Evolutionary conservation across 2,113 vertebrate genomes (phyloP), one percentile per base, ranked within the genome.

Genomic region (Centrocercus urophasianus): DNA sequence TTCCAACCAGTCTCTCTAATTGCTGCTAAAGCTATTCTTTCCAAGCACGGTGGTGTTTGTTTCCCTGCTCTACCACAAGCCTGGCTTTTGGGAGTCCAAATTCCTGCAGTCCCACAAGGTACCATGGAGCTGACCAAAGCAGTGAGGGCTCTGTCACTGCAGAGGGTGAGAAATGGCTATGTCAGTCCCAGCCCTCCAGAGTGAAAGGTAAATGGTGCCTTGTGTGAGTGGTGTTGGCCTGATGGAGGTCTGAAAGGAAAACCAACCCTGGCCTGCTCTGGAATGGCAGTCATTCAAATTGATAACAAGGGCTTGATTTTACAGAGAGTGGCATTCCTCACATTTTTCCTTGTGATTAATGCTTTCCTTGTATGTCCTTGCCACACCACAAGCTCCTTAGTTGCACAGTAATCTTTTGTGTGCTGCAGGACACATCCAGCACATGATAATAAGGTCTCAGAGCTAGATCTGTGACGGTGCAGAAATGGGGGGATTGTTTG

Each of bases 281-380:
- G 80, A 80, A 59, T 34, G 57, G 34, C 10, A 40, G 48, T 27
- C 86, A 64, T 60, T 87, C 79, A 91, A 40, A 60, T 77, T 59
- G 78, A 27, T 47, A 93, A 93, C 93, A 94, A 95, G 83, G 66
- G 60, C 52, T 74, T 61, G 89, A 63, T 92, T 93, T 91, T 90
- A 75, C 34, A 66, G 91, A 83, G 90, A 71, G 78, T 83, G 83
- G 83, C 92, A 96, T 95, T 93, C 94, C 90, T 80, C 30, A 45
- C 88, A 90, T 96, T 95, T 91, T 85, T 86, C 74, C 60, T 50
- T 1, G 16, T 76, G 93, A 94, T 93, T 70, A 79, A 92, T 86
- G 77, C 21, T 73, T 45, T 76, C 89, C 83, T 50, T 81, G 30
- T 63, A n/a, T 5, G 88, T 83, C 80, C 87, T 66, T 78, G 66